These are phyloP conservation scores for Cherax quadricarinatus DNA, from an alignment of 1,140 invertebrate species.

Conservation along the genomic window DNA sequence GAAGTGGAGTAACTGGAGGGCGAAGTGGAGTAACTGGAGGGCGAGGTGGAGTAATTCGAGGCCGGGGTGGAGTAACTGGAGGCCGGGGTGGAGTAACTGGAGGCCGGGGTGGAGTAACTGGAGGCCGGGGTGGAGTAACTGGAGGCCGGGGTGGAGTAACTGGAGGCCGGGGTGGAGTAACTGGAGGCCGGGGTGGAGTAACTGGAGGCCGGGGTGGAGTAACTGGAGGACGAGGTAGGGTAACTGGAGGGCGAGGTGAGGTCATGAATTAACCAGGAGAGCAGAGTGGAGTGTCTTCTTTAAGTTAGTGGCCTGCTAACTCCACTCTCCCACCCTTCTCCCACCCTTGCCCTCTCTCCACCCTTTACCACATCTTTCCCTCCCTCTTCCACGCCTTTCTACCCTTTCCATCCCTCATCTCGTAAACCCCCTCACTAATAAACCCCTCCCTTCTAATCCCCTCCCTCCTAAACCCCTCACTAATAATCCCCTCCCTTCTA, in stretches of 20 bases:
- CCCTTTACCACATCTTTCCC: neutral
- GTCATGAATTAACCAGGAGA: neutral
- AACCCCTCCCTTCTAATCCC: too few relatives aligned
- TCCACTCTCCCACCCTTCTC: neutral
- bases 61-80: neutral
- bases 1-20: neutral
- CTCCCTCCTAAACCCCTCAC: neutral
- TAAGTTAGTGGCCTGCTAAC: neutral
- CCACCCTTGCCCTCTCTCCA: neutral
- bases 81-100: too few relatives aligned
- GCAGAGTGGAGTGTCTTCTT: neutral
- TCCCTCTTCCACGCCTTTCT: neutral
- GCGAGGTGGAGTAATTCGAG: neutral
- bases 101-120: neutral
- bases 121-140: neutral
- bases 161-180: too few relatives aligned
- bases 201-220: neutral
- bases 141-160: too few relatives aligned
- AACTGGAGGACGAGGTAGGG: neutral
- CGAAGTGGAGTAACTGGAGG: neutral
- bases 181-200: too few relatives aligned
- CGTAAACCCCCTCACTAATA: neutral
- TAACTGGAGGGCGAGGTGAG: neutral
- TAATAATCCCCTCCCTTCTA: too few relatives aligned
- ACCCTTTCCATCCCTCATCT: neutral